phyloP scores from a whole-genome alignment of 2,888 invertebrate genomes.

The Drosophila subquinaria region DNA sequence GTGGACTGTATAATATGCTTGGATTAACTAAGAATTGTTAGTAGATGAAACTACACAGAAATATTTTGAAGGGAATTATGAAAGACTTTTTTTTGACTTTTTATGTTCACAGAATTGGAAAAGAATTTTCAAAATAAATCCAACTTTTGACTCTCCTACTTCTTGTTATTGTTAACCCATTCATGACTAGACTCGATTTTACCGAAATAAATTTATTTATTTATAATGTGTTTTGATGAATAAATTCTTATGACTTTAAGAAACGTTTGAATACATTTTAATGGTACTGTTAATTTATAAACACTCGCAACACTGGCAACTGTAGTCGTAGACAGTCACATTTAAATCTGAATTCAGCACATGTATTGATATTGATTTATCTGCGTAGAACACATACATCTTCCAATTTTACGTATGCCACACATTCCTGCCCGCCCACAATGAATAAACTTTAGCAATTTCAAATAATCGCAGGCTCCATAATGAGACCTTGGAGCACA shows the following conservation, averaged over 20 bases:
- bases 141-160: too few relatives aligned
- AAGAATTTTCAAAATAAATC: too few relatives aligned
- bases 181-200: too few relatives aligned
- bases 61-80: not conserved
- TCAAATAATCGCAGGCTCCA: slow-evolving; percentile 79
- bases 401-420: slow-evolving; percentile 70
- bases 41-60: not conserved
- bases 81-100: not conserved
- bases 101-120: too few relatives aligned
- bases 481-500: slow-evolving; percentile 77
- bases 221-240: too few relatives aligned
- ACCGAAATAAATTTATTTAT: too few relatives aligned
- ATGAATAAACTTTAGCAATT: slow-evolving; percentile 81
- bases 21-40: too few relatives aligned
- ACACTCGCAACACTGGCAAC: not conserved
- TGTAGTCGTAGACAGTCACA: slow-evolving; percentile 14
- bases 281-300: slow-evolving; percentile 20
- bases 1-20: too few relatives aligned
- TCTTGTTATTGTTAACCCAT: too few relatives aligned
- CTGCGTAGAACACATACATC: slow-evolving; percentile 63
- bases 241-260: not conserved
- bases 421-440: slow-evolving; percentile 55
- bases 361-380: slow-evolving; percentile 77
- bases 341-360: slow-evolving; percentile 66
- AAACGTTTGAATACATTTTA: not conserved